Evolutionary conservation across 2,888 invertebrate genomes (phyloP).

Genomic region (Agrypnus murinus): DNA sequence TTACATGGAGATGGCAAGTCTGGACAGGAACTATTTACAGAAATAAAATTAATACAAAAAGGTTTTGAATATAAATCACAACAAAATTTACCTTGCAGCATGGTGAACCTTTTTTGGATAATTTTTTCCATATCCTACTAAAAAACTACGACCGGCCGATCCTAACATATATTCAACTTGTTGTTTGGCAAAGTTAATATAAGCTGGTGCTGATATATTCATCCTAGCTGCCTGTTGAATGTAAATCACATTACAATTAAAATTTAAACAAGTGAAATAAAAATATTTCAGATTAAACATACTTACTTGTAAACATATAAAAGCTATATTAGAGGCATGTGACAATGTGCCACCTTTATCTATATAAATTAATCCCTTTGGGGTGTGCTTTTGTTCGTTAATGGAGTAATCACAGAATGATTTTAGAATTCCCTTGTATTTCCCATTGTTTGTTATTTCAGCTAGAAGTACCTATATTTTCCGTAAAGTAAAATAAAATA

Average conservation of each 20-base stretch:
- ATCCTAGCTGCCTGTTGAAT: constrained; percentile 66
- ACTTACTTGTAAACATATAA: constrained; percentile 73
- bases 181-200: constrained; percentile 72
- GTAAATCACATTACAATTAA: constrained; percentile 40
- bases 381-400: constrained; percentile 71
- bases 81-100: constrained; percentile 71
- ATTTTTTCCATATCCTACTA: constrained; percentile 74
- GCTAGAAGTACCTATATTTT: constrained; percentile 73
- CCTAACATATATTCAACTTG: constrained; percentile 76
- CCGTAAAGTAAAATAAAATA: constrained; percentile 46
- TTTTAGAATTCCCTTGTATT: constrained; percentile 69
- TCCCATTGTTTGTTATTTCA: constrained; percentile 68
- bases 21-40: constrained; percentile 75
- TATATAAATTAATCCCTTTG: constrained; percentile 74
- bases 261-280: constrained; percentile 23
- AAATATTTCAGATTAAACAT: constrained; percentile 25
- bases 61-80: no score
- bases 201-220: constrained; percentile 65
- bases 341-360: constrained; percentile 74
- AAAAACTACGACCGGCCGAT: constrained; percentile 73
- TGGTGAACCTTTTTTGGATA: constrained; percentile 74
- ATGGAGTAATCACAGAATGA: constrained; percentile 74
- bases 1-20: constrained; percentile 71
- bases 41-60: no score
- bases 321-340: constrained; percentile 75